A percentile compares a stretch with the other conserved stretches of the same genome.
phyloP scores from a whole-genome alignment of 2,797 vertebrate species.

The Champsocephalus esox region DNA sequence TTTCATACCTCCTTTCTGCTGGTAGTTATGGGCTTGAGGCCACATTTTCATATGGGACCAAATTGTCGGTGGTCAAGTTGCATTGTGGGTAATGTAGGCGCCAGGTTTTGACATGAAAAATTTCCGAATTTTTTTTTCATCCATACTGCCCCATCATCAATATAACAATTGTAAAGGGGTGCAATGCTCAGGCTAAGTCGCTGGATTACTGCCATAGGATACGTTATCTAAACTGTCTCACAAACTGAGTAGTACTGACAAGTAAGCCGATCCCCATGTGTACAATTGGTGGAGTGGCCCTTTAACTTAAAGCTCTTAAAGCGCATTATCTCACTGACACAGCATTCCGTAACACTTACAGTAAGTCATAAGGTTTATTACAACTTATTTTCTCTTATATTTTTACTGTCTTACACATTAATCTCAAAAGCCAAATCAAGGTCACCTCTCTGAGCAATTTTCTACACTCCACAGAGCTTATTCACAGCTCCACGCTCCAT shows the following conservation, averaged over 20 bases:
- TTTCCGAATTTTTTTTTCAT: no score
- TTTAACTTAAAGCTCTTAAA: constrained; percentile 34
- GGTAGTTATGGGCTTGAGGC: not conserved
- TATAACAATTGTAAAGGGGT: not conserved
- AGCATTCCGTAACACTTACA: constrained; percentile 12
- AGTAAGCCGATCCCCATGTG: constrained; percentile 21
- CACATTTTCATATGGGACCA: not conserved
- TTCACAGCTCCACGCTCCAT: constrained; percentile 70
- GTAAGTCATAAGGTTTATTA: constrained; percentile 39
- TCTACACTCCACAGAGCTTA: constrained; percentile 54
- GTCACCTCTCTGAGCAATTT: constrained; percentile 61
- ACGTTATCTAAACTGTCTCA: not conserved
- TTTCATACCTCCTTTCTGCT: not conserved
- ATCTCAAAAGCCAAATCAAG: constrained; percentile 74
- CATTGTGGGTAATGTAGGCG: not conserved
- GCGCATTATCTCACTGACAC: constrained; percentile 31
- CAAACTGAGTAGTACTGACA: constrained; percentile 7
- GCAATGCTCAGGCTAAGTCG: not conserved
- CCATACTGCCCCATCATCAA: no score
- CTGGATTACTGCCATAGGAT: not conserved
- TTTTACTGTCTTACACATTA: constrained; percentile 47
- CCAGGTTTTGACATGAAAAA: not conserved
- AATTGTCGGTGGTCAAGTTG: not conserved
- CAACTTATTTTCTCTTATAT: constrained; percentile 32
- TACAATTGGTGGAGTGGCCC: constrained; percentile 9